These are phyloP conservation scores for Aviceda subcristata DNA, from an alignment of 2,113 vertebrate genomes.

Conservation along the genomic window DNA sequence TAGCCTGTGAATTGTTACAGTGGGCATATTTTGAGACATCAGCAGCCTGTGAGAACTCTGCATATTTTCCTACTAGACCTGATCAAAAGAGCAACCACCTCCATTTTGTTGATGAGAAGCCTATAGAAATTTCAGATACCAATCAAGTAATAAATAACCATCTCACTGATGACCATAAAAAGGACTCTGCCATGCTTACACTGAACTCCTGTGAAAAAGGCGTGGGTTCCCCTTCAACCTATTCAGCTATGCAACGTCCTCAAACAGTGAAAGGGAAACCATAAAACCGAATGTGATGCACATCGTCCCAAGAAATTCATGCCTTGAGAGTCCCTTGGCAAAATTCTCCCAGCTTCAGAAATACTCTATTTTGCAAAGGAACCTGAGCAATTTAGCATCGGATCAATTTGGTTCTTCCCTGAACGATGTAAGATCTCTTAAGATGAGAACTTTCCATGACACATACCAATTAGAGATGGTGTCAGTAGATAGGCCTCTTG, in stretches of 20 bases:
- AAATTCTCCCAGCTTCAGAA: conserved; percentile 27
- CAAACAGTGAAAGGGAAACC: conserved; percentile 16
- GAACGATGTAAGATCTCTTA: background rate
- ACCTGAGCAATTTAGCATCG: background rate
- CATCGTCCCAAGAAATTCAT: background rate
- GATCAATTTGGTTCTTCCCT: background rate
- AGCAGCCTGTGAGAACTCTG: conserved; percentile 53
- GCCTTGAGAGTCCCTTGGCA: background rate
- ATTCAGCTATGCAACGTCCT: background rate
- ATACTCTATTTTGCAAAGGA: background rate
- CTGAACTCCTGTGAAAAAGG: conserved; percentile 5
- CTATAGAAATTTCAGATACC: conserved; percentile 29
- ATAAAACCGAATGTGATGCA: conserved; percentile 44
- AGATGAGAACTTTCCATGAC: background rate
- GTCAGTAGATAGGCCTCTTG: background rate
- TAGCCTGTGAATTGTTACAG: conserved; percentile 59
- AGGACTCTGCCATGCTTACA: conserved; percentile 17
- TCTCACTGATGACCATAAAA: conserved; percentile 50
- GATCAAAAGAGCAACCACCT: conserved; percentile 55
- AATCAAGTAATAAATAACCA: conserved; percentile 35
- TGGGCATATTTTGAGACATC: conserved; percentile 55
- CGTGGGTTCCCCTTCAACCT: background rate
- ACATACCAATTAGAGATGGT: background rate
- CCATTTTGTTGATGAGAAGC: conserved; percentile 12
- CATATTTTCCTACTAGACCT: conserved; percentile 7